Base-by-base conservation (phyloP, 2,113 vertebrate species). In the Seriola rivoliana region DNA sequence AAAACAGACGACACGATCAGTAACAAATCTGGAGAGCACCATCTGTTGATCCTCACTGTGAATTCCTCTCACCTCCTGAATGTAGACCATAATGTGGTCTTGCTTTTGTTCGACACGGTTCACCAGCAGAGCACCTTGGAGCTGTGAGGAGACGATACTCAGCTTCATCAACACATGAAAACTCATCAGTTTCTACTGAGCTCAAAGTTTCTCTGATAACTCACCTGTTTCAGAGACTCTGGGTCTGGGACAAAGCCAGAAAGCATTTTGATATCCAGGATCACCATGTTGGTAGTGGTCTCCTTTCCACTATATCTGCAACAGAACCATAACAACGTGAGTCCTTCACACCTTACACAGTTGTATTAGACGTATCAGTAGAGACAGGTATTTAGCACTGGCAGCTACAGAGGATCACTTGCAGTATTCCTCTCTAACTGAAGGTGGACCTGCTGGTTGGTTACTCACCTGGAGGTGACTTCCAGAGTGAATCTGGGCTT, bases 211-310 rank as follows among this genome's bases (percentile, higher is more conserved):
- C 7, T 58, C 11, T 10, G 9, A 23, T 48, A 46, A 83, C 73
- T 86, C 7, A 90, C 89, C 0, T 0, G 9, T 0, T 32, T 25
- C 38, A 92, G 40, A 72, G 87, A 85, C 1, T 23, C 17, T 32
- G 80, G 50, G 34, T 92, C 87, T 8, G 82, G 82, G 21, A 84
- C 48, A 50, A 94, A 93, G 21, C 94, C 94, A 57, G 94, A 94
- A 12, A 95, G 91, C 59, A 94, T 38, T 76, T 90, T 88, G n/a
- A 94, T 77, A 44, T 93, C 88, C 68, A 94, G 84, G 48, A 95
- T 94, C 76, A 93, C 63, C 94, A 95, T 95, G 80, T 95, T 95
- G 19, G 90, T 89, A 0, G 0, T 58, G 19, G 0, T 52, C 46
- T 78, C 55, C 0, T 60, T 21, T 67, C 91, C 91, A 13, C 0